phyloP scores from a whole-genome alignment of 1,140 invertebrate species.

The Drosophila kepulauana region DNA sequence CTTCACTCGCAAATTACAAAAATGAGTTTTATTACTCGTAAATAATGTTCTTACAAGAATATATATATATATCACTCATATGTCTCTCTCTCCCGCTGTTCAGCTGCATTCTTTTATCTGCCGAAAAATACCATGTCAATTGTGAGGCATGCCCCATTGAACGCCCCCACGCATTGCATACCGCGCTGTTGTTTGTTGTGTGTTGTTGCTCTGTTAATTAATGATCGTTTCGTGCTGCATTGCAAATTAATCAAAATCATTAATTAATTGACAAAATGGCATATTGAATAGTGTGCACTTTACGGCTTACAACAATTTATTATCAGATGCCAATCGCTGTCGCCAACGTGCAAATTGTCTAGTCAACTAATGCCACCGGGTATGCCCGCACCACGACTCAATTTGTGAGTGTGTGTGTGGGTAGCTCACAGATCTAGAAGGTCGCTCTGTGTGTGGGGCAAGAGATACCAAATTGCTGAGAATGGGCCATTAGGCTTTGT shows the following conservation, averaged over 20 bases:
- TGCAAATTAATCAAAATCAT: constrained; percentile 71
- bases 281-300: constrained; percentile 76
- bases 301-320: constrained; percentile 68
- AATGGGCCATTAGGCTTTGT: constrained; percentile 34
- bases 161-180: constrained; percentile 23
- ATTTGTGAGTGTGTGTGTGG: constrained; percentile 46
- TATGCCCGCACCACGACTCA: constrained; percentile 25
- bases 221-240: constrained; percentile 62
- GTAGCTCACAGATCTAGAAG: constrained; percentile 56
- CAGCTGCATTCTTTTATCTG: background rate
- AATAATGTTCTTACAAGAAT: background rate
- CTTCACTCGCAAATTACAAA: no score
- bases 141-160: constrained; percentile 10
- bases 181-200: constrained; percentile 34
- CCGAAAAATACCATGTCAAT: background rate
- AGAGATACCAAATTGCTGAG: constrained; percentile 27
- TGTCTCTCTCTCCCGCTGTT: background rate
- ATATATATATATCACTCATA: background rate
- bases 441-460: constrained; percentile 56
- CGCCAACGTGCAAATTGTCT: constrained; percentile 75
- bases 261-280: constrained; percentile 80
- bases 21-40: background rate
- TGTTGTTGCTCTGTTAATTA: constrained; percentile 43
- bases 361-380: constrained; percentile 48
- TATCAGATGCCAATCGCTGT: constrained; percentile 71